These are phyloP conservation scores for Chiloscyllium plagiosum DNA, from an alignment of 2,113 vertebrate species.

Conservation along the genomic window DNA sequence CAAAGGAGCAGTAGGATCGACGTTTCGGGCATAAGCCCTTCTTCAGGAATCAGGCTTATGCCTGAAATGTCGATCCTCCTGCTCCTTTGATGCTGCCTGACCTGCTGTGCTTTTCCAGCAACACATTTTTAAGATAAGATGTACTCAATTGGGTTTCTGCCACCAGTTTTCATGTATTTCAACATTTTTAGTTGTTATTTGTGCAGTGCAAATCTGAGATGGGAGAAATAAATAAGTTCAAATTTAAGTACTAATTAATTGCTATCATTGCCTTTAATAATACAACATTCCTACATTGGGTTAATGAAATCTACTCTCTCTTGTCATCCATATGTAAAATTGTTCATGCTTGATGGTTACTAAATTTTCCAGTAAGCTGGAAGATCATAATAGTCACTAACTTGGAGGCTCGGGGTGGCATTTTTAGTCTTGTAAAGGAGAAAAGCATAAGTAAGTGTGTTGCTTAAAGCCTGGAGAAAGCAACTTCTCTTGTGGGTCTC, in stretches of 20 bases:
- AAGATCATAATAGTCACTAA: not conserved
- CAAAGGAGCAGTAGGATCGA: too few species aligned
- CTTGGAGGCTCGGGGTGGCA: not conserved
- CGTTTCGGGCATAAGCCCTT: too few species aligned
- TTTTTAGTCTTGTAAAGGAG: not conserved
- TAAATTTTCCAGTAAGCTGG: not conserved
- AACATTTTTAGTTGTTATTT: not conserved
- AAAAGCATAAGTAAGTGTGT: not conserved
- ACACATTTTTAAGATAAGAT: too few species aligned
- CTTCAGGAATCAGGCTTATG: too few species aligned
- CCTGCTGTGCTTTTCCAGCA: too few species aligned
- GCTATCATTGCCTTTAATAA: not conserved
- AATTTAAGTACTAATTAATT: not conserved
- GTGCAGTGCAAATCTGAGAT: not conserved
- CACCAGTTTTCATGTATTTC: not conserved
- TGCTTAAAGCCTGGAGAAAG: not conserved
- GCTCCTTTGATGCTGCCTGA: too few species aligned
- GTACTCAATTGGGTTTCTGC: too few species aligned
- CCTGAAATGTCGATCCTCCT: too few species aligned
- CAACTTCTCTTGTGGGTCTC: not conserved
- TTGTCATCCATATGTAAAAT: not conserved
- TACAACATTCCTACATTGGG: not conserved
- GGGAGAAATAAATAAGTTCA: not conserved
- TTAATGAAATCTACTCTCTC: not conserved
- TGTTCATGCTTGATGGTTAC: not conserved